Base-by-base conservation (phyloP, 2,888 invertebrate genomes). In the Apotomis capreana region DNA sequence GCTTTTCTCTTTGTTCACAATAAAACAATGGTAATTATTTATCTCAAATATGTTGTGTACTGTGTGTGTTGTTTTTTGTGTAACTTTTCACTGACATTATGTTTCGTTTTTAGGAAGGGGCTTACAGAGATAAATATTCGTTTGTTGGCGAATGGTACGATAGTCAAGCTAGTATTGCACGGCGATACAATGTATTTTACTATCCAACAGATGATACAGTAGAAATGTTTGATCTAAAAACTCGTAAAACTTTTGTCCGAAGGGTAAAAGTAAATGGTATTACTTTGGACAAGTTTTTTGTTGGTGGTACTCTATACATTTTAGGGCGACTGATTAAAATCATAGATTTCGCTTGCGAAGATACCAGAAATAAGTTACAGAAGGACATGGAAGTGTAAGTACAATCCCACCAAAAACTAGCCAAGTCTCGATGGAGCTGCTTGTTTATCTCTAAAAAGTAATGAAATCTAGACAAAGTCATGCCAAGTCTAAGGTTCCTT, bases 81-180 rank as follows among this genome's bases (percentile, higher is more conserved):
- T 6, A 36, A 44, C 15, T 65, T 57, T 65, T 6, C 9, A 46
- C 9, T 15, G 26, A 26, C 26, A 26, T 26, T 44, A n/a, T 36
- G 13, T 62, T 49, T 49, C 63, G 49, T 60, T 82, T 86, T 67
- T 78, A 93, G 92, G 92, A 93, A 76, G 94, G 91, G 70, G 90
- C 94, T 58, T 95, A 93, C 79, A 90, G 80, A 71, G 94, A 94
- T 70, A 94, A 94, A 84, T 91, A 94, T 78, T 88, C 94, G 5
- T 97, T 97, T 87, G 87, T 95, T 73, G 96, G 96, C 3, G 97
- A 98, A 91, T 98, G 98, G 98, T 97, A 95, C 83, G 98, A 98
- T 84, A 95, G 95, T 78, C 95, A 96, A 80, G 96, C 97, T 0
- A 95, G 95, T 55, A 94, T 96, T 13, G 89, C 95, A 36, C 95